Conservation (phyloP, 2,113 vertebrate species). For the Malurus elegans region DNA sequence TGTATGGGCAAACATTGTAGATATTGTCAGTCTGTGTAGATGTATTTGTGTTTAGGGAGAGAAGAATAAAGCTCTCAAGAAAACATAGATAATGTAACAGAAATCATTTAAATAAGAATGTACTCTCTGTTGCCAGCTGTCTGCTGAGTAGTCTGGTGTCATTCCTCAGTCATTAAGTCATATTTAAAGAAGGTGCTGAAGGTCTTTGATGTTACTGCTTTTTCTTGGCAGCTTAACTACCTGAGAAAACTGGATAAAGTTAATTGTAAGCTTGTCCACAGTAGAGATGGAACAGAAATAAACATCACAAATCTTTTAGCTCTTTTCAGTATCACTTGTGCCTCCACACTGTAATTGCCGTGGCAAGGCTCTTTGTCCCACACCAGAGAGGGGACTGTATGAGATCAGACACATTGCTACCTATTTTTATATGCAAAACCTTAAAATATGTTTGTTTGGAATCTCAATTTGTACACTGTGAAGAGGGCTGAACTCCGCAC, state of each 20-base stretch:
- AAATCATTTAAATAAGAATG: neutral
- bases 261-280: neutral
- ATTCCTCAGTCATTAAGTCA: neutral
- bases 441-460: neutral
- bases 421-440: neutral
- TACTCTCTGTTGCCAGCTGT: neutral
- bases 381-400: neutral
- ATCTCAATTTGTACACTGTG: neutral
- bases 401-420: neutral
- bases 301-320: neutral
- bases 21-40: neutral
- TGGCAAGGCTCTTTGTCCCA: neutral
- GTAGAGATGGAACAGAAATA: neutral
- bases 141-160: neutral
- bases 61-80: neutral
- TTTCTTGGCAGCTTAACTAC: neutral
- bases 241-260: neutral
- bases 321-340: neutral
- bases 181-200: neutral
- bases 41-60: neutral
- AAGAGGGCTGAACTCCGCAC: neutral
- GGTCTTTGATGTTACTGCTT: neutral
- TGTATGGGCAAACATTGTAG: neutral
- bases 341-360: neutral
- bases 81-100: neutral